Percentiles rank a stretch among this genome's conserved stretches.
phyloP scores from a whole-genome alignment of 2,113 vertebrate genomes.

The Craseonycteris thonglongyai region DNA sequence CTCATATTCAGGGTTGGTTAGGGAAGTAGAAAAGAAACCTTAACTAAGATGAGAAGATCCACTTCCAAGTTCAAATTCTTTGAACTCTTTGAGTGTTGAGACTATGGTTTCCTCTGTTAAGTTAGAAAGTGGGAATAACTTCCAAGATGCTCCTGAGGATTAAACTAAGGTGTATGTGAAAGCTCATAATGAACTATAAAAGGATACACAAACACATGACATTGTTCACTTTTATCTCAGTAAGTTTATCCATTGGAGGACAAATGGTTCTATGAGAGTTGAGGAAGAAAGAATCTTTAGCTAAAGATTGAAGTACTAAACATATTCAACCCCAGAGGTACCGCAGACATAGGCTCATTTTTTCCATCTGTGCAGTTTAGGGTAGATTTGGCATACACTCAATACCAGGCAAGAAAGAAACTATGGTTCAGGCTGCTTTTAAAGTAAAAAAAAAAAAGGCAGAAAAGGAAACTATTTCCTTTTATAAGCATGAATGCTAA shows the following conservation, averaged over 20 bases:
- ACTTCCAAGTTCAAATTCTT: not conserved
- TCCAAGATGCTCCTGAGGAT: not conserved
- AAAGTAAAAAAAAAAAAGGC: constrained; percentile 38
- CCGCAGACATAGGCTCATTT: constrained; percentile 72
- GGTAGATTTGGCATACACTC: constrained; percentile 70
- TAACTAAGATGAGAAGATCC: not conserved
- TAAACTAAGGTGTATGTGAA: not conserved
- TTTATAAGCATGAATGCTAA: constrained; percentile 65
- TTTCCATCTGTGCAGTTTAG: constrained; percentile 74
- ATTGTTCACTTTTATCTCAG: constrained; percentile 26
- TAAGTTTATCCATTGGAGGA: constrained; percentile 20
- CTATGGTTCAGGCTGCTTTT: constrained; percentile 63
- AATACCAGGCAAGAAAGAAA: constrained; percentile 72
- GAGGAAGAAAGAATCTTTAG: constrained; percentile 53
- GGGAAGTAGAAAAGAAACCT: not conserved
- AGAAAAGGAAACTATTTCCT: constrained; percentile 66
- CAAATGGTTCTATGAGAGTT: constrained; percentile 50
- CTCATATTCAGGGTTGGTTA: not conserved
- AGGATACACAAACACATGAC: not conserved
- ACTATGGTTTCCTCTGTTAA: constrained; percentile 31
- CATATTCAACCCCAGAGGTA: constrained; percentile 72
- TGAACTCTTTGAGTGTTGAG: not conserved
- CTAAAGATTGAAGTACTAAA: constrained; percentile 66
- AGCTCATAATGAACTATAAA: not conserved
- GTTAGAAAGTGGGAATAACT: not conserved